phyloP scores from a whole-genome alignment of 2,113 vertebrate species.

The Albula goreensis region DNA sequence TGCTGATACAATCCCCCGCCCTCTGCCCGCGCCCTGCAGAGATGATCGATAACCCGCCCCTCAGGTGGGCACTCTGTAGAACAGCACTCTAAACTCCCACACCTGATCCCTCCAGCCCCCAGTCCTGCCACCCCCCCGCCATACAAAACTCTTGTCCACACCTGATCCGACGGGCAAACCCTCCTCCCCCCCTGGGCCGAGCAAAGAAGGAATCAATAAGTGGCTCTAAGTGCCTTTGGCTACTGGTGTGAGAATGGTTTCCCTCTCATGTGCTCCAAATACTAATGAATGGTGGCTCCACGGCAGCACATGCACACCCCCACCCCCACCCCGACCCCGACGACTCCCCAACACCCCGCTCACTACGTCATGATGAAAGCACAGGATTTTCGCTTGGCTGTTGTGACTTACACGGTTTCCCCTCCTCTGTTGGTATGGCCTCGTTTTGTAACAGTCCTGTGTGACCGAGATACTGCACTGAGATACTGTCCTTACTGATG shows the following conservation, averaged over 20 bases:
- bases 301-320: background rate
- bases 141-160: too few relatives aligned
- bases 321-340: too few relatives aligned
- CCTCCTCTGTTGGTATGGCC: background rate
- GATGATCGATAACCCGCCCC: constrained; percentile 63
- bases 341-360: background rate
- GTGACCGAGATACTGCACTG: background rate
- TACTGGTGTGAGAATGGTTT: background rate
- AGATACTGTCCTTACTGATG: background rate
- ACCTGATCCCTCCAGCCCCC: constrained; percentile 11
- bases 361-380: background rate
- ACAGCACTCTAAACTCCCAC: constrained; percentile 39
- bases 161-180: background rate
- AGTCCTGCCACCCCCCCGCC: too few relatives aligned
- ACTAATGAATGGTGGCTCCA: background rate
- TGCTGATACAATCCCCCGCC: background rate
- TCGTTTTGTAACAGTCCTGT: background rate
- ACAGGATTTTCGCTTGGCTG: background rate
- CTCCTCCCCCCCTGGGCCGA: background rate
- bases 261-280: background rate
- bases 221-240: background rate
- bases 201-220: background rate
- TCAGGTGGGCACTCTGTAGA: constrained; percentile 62
- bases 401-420: background rate
- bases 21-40: constrained; percentile 29